Evolutionary conservation across 2,797 vertebrate genomes (phyloP).

Genomic region (Triplophysa yarkandensis): DNA sequence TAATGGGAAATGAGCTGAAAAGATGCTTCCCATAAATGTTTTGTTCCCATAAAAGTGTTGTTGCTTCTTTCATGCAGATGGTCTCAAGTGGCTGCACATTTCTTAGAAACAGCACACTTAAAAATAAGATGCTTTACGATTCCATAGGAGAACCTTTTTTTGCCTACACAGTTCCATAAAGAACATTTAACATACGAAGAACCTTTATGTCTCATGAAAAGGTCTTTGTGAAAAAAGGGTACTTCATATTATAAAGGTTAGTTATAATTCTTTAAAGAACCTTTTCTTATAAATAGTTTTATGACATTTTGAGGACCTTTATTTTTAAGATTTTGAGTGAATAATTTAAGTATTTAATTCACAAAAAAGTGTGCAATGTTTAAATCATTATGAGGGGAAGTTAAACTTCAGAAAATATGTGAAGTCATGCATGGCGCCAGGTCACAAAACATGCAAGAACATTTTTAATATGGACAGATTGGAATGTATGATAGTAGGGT

Average conservation of each 20-base stretch:
- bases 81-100: constrained; percentile 47
- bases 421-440: not conserved
- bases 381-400: not conserved
- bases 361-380: not conserved
- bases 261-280: no score
- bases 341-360: not conserved
- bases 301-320: no score
- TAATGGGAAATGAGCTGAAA: constrained; percentile 9
- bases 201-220: no score
- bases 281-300: no score
- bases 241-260: no score
- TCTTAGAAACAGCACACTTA: constrained; percentile 28
- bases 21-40: constrained; percentile 24
- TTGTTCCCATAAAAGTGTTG: constrained; percentile 21
- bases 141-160: no score
- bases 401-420: not conserved
- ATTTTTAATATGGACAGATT: not conserved
- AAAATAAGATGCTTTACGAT: no score
- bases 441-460: not conserved
- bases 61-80: constrained; percentile 29
- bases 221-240: no score
- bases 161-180: no score
- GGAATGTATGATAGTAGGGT: not conserved
- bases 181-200: no score
- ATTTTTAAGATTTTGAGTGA: no score